These are phyloP conservation scores for Heliocidaris tuberculata DNA, from an alignment of 35 echinoderm and acorn worm genomes.

Conservation along the genomic window DNA sequence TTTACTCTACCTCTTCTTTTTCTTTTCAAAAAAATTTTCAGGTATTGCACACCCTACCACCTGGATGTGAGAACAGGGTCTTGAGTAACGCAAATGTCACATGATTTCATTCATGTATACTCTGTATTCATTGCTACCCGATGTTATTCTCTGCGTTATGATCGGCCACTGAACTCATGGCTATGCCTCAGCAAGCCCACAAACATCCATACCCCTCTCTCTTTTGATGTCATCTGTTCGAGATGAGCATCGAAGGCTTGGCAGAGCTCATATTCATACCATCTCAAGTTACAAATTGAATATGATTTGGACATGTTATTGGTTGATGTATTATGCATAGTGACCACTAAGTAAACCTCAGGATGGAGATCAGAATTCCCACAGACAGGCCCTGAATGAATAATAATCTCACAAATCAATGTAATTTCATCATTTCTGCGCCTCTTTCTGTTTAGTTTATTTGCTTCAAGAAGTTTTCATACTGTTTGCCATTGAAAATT, in stretches of 20 bases:
- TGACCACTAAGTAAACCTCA: neutral
- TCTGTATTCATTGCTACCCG: neutral
- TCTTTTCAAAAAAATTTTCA: neutral
- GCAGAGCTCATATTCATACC: neutral
- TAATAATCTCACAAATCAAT: neutral
- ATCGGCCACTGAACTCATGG: neutral
- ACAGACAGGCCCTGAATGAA: neutral
- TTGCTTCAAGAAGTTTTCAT: neutral
- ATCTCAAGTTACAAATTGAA: neutral
- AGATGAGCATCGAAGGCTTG: no score
- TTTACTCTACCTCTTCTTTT: neutral
- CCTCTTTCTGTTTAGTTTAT: neutral
- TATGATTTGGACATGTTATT: neutral
- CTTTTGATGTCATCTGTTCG: no score
- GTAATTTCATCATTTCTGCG: no score
- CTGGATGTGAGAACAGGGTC: neutral
- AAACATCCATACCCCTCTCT: no score
- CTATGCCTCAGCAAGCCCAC: no score
- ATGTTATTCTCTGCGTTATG: neutral
- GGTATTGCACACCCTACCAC: neutral
- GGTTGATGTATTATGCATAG: neutral
- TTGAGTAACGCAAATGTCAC: neutral
- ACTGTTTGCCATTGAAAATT: neutral
- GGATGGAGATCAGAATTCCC: neutral
- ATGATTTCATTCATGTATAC: neutral